These are phyloP conservation scores for Amiota mariae DNA, from an alignment of 2,888 invertebrate genomes.

Conservation along the genomic window DNA sequence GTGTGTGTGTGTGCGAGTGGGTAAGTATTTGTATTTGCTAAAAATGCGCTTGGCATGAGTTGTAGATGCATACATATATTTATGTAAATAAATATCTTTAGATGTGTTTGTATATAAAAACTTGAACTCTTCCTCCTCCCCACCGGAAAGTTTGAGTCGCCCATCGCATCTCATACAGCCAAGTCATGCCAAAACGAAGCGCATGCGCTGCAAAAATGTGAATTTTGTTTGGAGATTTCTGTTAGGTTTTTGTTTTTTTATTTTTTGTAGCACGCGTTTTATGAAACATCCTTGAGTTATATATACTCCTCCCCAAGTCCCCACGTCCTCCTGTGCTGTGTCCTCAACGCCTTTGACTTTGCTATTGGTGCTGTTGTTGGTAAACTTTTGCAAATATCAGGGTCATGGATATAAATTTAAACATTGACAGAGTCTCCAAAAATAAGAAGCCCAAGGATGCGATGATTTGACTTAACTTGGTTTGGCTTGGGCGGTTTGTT, in stretches of 20 bases:
- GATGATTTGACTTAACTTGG: too few relatives aligned
- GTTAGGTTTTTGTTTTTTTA: neutral
- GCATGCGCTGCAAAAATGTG: conserved; percentile 7
- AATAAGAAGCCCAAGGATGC: too few relatives aligned
- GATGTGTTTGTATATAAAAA: neutral
- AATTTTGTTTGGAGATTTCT: neutral
- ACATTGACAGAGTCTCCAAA: conserved; percentile 66
- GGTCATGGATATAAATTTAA: conserved; percentile 71
- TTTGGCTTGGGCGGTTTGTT: too few relatives aligned
- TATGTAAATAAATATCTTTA: too few relatives aligned
- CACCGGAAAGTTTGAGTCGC: neutral
- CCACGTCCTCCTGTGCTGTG: neutral
- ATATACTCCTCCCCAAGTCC: conserved; percentile 37
- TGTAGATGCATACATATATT: too few relatives aligned
- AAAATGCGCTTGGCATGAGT: neutral
- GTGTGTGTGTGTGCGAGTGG: neutral
- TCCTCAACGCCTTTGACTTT: conserved; percentile 37
- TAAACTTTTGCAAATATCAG: conserved; percentile 65
- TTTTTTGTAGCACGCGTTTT: conserved; percentile 61
- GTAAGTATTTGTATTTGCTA: conserved; percentile 27
- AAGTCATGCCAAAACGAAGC: neutral
- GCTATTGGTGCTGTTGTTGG: conserved; percentile 36
- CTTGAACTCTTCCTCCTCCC: neutral
- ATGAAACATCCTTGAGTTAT: conserved; percentile 62
- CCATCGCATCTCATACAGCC: neutral